Evolutionary conservation across 2,888 invertebrate species (phyloP).

Genomic region (Caenorhabditis uteleia): DNA sequence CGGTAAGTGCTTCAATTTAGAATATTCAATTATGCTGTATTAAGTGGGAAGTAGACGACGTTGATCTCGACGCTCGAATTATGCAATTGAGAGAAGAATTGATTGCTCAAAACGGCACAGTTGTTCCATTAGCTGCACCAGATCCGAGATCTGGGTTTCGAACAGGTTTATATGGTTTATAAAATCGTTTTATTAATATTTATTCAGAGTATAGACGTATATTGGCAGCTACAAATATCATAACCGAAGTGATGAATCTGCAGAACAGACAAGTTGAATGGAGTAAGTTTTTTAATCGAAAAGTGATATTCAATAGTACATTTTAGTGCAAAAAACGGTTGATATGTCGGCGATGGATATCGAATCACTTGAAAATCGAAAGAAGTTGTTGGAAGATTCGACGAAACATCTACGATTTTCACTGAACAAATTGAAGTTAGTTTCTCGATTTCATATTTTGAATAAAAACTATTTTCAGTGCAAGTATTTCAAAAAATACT

Average conservation of each 20-base stretch:
- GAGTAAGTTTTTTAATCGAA: too few species aligned
- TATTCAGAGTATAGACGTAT: slow-evolving; percentile 29
- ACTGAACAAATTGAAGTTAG: neutral
- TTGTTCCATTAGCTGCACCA: slow-evolving; percentile 1
- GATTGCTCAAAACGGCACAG: neutral
- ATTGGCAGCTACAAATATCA: slow-evolving; percentile 9
- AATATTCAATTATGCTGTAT: too few species aligned
- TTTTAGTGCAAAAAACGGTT: too few species aligned
- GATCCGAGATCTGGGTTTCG: slow-evolving; percentile 22
- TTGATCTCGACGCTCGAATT: slow-evolving; percentile 6
- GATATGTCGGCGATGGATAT: too few species aligned
- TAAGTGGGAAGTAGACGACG: slow-evolving; percentile 14
- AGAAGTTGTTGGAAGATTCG: neutral
- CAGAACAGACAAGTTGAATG: slow-evolving; percentile 9
- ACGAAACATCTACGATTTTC: too few species aligned
- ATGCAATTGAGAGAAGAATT: slow-evolving; percentile 7
- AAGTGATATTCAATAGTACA: too few species aligned
- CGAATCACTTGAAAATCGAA: neutral
- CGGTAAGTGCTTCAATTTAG: too few species aligned
- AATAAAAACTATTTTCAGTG: slow-evolving; percentile 4
- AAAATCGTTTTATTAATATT: too few species aligned
- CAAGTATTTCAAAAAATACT: slow-evolving; percentile 11
- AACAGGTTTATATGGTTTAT: slow-evolving; percentile 19
- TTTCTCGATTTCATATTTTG: neutral
- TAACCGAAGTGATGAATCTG: slow-evolving; percentile 9